Base-by-base conservation (phyloP, 2,113 vertebrate species). In the Semnornis frantzii region DNA sequence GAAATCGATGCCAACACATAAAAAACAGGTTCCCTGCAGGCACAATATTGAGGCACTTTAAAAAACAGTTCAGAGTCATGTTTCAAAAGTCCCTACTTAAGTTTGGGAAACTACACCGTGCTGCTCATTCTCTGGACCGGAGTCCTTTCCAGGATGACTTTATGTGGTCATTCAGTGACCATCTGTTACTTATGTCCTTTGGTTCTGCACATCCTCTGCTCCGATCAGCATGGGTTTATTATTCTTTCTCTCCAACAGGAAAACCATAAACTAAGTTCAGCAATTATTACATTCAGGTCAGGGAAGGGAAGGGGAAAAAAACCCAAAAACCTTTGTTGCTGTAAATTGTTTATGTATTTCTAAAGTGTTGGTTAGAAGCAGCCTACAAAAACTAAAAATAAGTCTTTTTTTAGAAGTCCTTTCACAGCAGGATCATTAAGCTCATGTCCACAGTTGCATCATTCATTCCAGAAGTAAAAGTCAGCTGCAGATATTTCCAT, bases 111-210 rank as follows among this genome's bases (percentile, higher is more conserved):
- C 42, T 63, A 18, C 4, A 74, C 34, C 12, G 3, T 33, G 69
- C n/a, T 82, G 23, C 15, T 79, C 12, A 1, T 90, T 82, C 13
- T 33, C 27, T 1, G 4, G 52, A 42, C 31, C 33, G 63, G 62
- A 72, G 39, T 34, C 46, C 27, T 87, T 77, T 69, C 58, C 89
- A 83, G 30, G 33, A 48, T 68, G 76, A 65, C 55, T 96, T 91
- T 92, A 50, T 6, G 4, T 87, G 81, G 72, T 44, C 81, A 82
- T 94, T 96, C 74, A 75, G 58, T 82, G 65, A 76, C 96, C 97
- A 97, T 96, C 96, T 98, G 97, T 50, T 90, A 86, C 87, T 94
- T 84, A 89, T 2, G 50, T 91, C 60, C 5, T 93, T 95, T 93
- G 91, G 79, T 20, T 55, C 16, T 5, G 4, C 31, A 31, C 74